Evolutionary conservation across 2,113 vertebrate genomes (phyloP).

Genomic region (Emydura subglobosa): DNA sequence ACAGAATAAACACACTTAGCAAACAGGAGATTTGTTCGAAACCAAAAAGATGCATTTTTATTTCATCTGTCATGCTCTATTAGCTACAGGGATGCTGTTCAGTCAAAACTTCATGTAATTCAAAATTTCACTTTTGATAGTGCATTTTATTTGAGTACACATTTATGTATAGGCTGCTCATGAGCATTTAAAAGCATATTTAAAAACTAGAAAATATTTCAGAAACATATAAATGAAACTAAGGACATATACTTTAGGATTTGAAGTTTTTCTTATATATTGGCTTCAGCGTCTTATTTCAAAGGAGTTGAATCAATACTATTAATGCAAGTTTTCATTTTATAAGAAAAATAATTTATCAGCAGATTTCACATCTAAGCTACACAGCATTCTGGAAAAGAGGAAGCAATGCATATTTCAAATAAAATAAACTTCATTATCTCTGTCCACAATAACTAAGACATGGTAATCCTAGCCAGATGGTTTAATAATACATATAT

Average conservation of each 20-base stretch:
- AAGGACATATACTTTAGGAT: background rate
- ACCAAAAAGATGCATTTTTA: constrained; percentile 28
- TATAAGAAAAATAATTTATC: constrained; percentile 46
- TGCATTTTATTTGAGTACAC: background rate
- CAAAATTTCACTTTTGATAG: constrained; percentile 41
- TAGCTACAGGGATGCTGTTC: constrained; percentile 37
- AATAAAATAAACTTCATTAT: constrained; percentile 61
- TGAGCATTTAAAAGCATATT: constrained; percentile 25
- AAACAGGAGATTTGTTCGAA: background rate
- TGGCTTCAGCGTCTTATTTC: constrained; percentile 13
- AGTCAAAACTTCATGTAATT: constrained; percentile 39
- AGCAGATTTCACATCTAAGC: constrained; percentile 47
- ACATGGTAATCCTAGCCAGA: background rate
- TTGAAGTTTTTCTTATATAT: constrained; percentile 31
- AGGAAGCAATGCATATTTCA: constrained; percentile 53
- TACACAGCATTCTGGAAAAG: constrained; percentile 59
- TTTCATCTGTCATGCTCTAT: constrained; percentile 61
- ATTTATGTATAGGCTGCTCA: background rate
- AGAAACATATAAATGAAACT: constrained; percentile 38
- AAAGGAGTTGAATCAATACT: constrained; percentile 39
- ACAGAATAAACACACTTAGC: background rate
- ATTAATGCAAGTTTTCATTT: constrained; percentile 40
- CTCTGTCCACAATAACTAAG: constrained; percentile 57
- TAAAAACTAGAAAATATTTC: constrained; percentile 26
- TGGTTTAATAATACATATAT: constrained; percentile 26